Evolutionary conservation across 2,113 vertebrate species (phyloP), one percentile per base, ranked within the genome.

Genomic region (Dipodomys ordii): DNA sequence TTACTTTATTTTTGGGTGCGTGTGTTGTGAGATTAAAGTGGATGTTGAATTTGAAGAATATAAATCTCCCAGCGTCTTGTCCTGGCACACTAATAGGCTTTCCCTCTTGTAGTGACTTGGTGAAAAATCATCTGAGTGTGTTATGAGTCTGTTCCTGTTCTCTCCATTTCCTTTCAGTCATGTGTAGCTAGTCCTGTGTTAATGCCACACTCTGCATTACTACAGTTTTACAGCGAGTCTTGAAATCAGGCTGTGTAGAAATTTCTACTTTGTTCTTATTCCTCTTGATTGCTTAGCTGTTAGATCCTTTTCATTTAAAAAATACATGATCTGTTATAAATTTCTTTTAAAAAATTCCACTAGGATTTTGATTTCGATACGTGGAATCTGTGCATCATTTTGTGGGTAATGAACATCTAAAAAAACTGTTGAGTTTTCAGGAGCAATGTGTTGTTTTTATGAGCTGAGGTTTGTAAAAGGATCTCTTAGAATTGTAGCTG

Each of bases 261-360:
- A 46, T 76, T n/a, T 22, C 30, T n/a, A 22, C 44, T 69, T 44
- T 69, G 8, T 73, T 72, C 67, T 28, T 87, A 35, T 71, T 91
- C 64, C 69, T 64, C n/a, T 22, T 67, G 28, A 83, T 71, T 39
- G 15, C 20, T 87, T 69, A 39, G 12, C 65, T 72, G 77, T 30
- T 65, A 53, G 35, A 46, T 83, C 6, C 18, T 76, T 92, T 60
- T 1, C 1, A 46, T 64, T 92, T 93, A 82, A 84, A 46, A 81
- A 62, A 73, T 93, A 57, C 68, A 68, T 57, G 28, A 68, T 84
- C 13, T 78, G 30, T 64, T 81, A 74, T 57, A 57, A 53, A 60
- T 83, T 87, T 88, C 65, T 90, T 90, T 88, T 18, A 86, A 83
- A 71, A 88, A 64, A 79, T 19, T 67, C 7, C 49, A 57, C 15